Conservation (phyloP, 2,113 vertebrate species). For the Crotalus viridis region DNA sequence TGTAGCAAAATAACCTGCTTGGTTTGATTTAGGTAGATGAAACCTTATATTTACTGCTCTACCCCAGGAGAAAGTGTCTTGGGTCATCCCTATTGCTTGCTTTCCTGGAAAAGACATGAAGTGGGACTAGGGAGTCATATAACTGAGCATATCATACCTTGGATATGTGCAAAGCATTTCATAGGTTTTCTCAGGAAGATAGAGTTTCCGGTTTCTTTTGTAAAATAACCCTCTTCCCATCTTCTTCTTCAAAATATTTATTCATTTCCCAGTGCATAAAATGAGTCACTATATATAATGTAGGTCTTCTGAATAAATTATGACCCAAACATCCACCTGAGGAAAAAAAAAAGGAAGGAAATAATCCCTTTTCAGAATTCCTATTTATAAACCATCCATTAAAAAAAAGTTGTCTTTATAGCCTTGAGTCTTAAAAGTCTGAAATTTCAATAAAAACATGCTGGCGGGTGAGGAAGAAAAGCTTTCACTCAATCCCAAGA, state of each 20-base stretch:
- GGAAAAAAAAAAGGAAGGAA: constrained; percentile 54
- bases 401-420: constrained; percentile 32
- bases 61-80: not conserved
- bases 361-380: constrained; percentile 34
- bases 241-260: constrained; percentile 33
- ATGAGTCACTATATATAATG: constrained; percentile 54
- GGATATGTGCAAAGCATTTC: not conserved
- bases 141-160: not conserved
- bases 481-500: constrained; percentile 16
- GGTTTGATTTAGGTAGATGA: not conserved
- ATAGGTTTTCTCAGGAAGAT: not conserved
- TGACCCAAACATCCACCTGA: constrained; percentile 35
- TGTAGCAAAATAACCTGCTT: not conserved
- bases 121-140: not conserved
- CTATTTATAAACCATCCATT: constrained; percentile 45
- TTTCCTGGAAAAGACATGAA: not conserved
- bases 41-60: not conserved
- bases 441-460: constrained; percentile 21
- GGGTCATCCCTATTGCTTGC: not conserved
- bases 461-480: not conserved
- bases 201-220: not conserved
- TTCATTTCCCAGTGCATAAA: constrained; percentile 53
- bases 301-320: constrained; percentile 45
- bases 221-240: constrained; percentile 26
- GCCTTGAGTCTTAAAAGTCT: constrained; percentile 38